These are phyloP conservation scores for Microchrysa polita DNA, from an alignment of 2,888 invertebrate species.

Conservation along the genomic window DNA sequence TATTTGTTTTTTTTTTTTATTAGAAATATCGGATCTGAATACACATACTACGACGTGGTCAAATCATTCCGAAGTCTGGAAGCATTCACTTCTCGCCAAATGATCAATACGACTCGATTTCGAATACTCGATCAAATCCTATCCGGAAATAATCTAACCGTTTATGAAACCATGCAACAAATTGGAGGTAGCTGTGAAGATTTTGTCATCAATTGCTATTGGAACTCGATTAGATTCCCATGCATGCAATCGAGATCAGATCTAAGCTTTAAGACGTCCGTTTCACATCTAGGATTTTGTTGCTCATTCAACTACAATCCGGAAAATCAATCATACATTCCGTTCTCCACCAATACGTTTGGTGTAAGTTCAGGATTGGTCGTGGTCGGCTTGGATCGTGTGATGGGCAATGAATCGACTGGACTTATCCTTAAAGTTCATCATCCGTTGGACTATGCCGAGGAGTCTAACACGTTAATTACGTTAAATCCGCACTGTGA, in stretches of 20 bases:
- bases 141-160: constrained; percentile 58
- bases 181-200: constrained; percentile 61
- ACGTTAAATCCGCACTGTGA: constrained; percentile 60
- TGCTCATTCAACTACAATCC: constrained; percentile 64
- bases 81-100: constrained; percentile 60
- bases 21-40: constrained; percentile 58
- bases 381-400: constrained; percentile 60
- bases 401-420: constrained; percentile 60
- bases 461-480: constrained; percentile 59
- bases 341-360: constrained; percentile 61
- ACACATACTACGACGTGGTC: constrained; percentile 54
- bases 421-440: constrained; percentile 62
- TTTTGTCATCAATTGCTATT: constrained; percentile 62
- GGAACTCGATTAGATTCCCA: constrained; percentile 59
- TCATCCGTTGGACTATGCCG: constrained; percentile 62
- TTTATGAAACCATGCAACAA: constrained; percentile 58
- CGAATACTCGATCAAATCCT: constrained; percentile 57
- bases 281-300: constrained; percentile 60
- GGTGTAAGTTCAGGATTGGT: constrained; percentile 61
- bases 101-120: constrained; percentile 54
- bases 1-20: neutral
- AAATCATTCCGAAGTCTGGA: constrained; percentile 60
- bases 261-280: constrained; percentile 60
- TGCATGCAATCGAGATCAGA: constrained; percentile 60
- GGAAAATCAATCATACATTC: constrained; percentile 58